Conservation (phyloP, 2,888 invertebrate genomes). For the Tinea pellionella region DNA sequence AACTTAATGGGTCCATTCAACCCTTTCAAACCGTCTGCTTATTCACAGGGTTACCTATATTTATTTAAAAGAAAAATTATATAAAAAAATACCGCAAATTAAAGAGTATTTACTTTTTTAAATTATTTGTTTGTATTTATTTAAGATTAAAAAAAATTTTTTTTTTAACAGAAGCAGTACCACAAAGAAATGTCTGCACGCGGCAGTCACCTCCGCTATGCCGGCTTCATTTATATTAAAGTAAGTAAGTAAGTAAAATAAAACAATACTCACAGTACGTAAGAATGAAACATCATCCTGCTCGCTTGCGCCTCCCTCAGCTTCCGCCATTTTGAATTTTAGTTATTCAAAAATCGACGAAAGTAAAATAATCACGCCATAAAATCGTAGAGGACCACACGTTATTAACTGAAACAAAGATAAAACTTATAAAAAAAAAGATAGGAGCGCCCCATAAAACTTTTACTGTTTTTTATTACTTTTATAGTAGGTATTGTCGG, state of each 20-base stretch:
- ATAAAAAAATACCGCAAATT: no score
- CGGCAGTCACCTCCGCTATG: no score
- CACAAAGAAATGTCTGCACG: no score
- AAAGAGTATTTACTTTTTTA: no score
- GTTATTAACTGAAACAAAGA: constrained; percentile 47
- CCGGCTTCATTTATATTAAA: neutral
- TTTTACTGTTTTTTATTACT: no score
- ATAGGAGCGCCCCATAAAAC: neutral
- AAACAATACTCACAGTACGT: constrained; percentile 85
- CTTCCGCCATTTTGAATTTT: constrained; percentile 82
- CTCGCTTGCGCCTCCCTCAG: constrained; percentile 92
- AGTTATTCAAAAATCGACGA: neutral
- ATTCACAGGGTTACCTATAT: neutral
- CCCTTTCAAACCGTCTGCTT: neutral
- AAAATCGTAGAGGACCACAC: constrained; percentile 15
- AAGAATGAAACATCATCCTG: constrained; percentile 99
- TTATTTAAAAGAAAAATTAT: no score
- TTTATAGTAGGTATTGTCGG: no score
- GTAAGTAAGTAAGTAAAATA: neutral
- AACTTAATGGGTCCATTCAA: neutral
- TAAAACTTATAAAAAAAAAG: constrained; percentile 12
- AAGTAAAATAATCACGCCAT: neutral
- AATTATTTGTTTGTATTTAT: no score
- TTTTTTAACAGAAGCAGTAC: no score
- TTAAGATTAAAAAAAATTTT: no score